Evolutionary conservation across 2,113 vertebrate genomes (phyloP), one percentile per base, ranked within the genome.

Genomic region (Propithecus coquereli): DNA sequence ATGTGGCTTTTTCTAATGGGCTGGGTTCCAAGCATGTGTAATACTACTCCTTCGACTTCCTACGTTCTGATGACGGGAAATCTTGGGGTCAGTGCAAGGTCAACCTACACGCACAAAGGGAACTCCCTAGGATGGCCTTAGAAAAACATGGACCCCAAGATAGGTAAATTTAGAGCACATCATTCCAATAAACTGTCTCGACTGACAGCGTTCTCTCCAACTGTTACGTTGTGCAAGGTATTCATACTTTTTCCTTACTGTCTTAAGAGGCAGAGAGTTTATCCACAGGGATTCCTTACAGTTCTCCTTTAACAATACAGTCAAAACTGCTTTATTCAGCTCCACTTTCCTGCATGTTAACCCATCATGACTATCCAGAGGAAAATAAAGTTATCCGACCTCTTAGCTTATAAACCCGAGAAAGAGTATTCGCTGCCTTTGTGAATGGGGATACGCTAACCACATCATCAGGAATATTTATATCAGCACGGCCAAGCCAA

Each of bases 331-430:
- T 45, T 54, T 81, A 50, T 47, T 50, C 82, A 74, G 45, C 20
- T 96, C n/a, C 11, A 63, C 22, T 82, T 90, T 66, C 87, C 1
- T 11, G 2, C 80, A 96, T 77, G 85, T 8, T 8, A 97, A 95
- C 90, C 81, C 63, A 87, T 20, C 43, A 79, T 74, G 66, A 81
- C 10, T 91, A 27, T 59, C 47, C 37, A 81, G 47, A 92, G 96
- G 96, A 96, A 45, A 95, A 94, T 73, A 50, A 96, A 96, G 82
- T 83, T 97, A 94, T 50, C 95, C 59, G 61, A 61, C 65, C 76
- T 70, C 63, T 94, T 96, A 94, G 94, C 80, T 95, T 88, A 70
- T 40, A 94, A 96, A 61, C 45, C 89, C 97, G 93, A 98, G 91
- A 88, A 96, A 45, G 40, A 68, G 25, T 73, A 57, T 57, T 82